A percentile compares a stretch with the other conserved stretches of the same genome.
Evolutionary conservation across 1,140 invertebrate species (phyloP).

Genomic region (Drosophila serrata): DNA sequence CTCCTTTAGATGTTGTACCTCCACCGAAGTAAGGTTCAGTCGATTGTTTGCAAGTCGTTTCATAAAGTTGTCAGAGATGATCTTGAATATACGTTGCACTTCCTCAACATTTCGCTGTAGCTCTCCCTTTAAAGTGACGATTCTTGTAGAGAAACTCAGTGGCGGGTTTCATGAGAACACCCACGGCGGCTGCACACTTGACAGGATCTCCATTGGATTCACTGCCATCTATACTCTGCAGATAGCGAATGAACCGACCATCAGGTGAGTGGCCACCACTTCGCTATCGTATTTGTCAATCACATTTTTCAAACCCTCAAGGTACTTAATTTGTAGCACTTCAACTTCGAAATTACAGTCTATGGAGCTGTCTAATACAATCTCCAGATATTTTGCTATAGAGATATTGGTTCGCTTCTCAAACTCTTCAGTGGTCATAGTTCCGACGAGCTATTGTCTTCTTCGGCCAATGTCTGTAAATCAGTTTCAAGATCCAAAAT

Average conservation of each 20-base stretch:
- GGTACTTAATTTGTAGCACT: background rate
- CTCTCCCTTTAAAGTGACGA: background rate
- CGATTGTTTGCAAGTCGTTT: background rate
- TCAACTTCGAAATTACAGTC: background rate
- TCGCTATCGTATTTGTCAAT: background rate
- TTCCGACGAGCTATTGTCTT: background rate
- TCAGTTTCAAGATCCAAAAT: background rate
- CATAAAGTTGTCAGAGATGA: background rate
- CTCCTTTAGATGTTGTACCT: background rate
- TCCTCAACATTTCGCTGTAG: conserved; percentile 2
- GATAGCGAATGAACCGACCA: background rate
- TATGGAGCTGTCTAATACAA: background rate
- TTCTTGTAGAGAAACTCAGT: background rate
- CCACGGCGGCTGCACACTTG: background rate
- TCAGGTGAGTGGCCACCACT: background rate
- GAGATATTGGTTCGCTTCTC: background rate
- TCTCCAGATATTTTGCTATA: background rate
- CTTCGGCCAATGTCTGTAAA: background rate
- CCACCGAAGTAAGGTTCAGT: background rate
- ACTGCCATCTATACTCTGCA: background rate
- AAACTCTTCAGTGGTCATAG: background rate
- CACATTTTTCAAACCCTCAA: background rate
- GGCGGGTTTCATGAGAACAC: background rate
- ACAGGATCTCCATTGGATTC: background rate
- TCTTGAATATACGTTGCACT: background rate